A percentile compares a stretch with the other conserved stretches of the same genome.
Evolutionary conservation across 2,113 vertebrate genomes (phyloP).

Genomic region (Nannobrachium achirus): DNA sequence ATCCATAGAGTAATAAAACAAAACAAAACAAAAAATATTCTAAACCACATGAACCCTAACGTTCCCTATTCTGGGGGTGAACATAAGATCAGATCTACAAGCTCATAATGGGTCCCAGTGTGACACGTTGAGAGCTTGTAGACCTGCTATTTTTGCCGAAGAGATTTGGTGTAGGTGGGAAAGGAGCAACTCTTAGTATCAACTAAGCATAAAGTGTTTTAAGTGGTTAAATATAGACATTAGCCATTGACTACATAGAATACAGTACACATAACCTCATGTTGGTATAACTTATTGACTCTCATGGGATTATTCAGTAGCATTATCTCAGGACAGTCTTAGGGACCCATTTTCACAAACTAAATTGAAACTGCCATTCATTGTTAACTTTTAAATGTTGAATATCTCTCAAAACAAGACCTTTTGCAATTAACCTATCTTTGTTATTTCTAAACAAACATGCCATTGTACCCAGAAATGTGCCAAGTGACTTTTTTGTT

Average conservation of each 20-base stretch:
- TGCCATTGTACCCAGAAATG: constrained; percentile 39
- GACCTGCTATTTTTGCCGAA: too few species aligned
- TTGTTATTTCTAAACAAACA: constrained; percentile 11
- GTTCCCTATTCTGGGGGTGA: too few species aligned
- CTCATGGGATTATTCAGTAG: neutral
- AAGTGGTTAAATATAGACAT: neutral
- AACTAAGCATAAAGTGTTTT: too few species aligned
- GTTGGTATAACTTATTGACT: neutral
- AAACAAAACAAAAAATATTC: neutral
- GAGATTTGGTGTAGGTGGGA: too few species aligned
- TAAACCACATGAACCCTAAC: neutral
- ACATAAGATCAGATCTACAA: too few species aligned
- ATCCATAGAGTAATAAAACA: neutral
- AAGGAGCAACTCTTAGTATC: too few species aligned
- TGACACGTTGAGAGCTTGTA: too few species aligned
- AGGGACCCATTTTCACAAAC: constrained; percentile 14
- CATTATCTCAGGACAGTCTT: neutral
- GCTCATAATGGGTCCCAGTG: too few species aligned
- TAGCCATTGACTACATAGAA: neutral
- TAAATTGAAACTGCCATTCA: constrained; percentile 32
- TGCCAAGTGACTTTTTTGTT: constrained; percentile 24
- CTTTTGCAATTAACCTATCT: neutral
- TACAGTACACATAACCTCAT: neutral
- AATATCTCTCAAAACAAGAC: neutral
- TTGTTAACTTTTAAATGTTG: neutral